A percentile compares a stretch with the other conserved stretches of the same genome.
Evolutionary conservation across 2,888 invertebrate species (phyloP).

Genomic region (Iphiclides podalirius): DNA sequence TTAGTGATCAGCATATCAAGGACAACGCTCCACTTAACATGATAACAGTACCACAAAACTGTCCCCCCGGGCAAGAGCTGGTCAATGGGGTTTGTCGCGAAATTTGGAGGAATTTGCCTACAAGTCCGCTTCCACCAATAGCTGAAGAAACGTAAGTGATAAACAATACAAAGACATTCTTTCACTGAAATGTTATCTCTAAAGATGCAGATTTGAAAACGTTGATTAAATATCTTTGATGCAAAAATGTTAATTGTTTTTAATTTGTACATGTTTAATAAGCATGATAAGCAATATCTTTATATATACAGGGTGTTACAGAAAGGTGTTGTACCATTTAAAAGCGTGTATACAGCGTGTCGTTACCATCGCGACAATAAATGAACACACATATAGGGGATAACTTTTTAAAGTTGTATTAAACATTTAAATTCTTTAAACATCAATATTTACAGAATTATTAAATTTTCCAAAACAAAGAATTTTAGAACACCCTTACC

Average conservation of each 20-base stretch:
- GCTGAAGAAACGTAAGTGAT: slow-evolving; percentile 22
- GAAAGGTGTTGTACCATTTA: too few relatives aligned
- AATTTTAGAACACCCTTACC: too few relatives aligned
- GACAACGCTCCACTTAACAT: slow-evolving; percentile 24
- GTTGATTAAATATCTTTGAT: not conserved
- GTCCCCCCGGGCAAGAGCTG: slow-evolving; percentile 32
- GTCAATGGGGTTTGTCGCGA: slow-evolving; percentile 45
- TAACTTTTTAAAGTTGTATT: too few relatives aligned
- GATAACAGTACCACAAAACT: slow-evolving; percentile 37
- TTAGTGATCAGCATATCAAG: not conserved
- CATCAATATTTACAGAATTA: too few relatives aligned
- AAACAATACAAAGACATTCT: slow-evolving; percentile 17
- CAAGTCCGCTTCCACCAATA: slow-evolving; percentile 10
- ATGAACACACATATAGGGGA: too few relatives aligned
- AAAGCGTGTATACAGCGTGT: too few relatives aligned
- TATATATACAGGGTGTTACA: too few relatives aligned
- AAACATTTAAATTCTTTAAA: too few relatives aligned
- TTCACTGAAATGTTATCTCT: too few relatives aligned
- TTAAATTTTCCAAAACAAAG: too few relatives aligned
- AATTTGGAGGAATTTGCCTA: slow-evolving; percentile 32
- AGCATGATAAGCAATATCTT: too few relatives aligned
- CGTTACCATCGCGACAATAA: too few relatives aligned
- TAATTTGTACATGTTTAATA: not conserved
- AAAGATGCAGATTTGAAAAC: not conserved
- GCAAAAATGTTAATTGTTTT: not conserved